These are phyloP conservation scores for Cordylochernes scorpioides DNA, from an alignment of 2,888 invertebrate genomes.

Conservation along the genomic window DNA sequence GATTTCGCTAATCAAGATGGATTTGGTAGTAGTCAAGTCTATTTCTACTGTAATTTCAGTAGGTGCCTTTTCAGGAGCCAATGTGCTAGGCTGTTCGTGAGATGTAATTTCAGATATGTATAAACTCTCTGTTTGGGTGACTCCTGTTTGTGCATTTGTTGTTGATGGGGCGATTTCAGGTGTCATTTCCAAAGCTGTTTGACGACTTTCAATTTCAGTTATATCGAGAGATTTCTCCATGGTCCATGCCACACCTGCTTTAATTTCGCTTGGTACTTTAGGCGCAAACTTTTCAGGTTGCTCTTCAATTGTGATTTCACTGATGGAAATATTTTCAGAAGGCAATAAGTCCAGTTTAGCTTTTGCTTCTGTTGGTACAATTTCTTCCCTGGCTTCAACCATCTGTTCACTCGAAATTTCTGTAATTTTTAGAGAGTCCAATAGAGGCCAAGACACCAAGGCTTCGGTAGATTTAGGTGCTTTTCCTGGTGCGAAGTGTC, in stretches of 20 bases:
- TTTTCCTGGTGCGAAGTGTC: slow-evolving; percentile 9
- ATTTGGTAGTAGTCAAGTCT: slow-evolving; percentile 5
- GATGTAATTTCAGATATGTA: slow-evolving; percentile 7
- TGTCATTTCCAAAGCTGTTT: slow-evolving; percentile 4
- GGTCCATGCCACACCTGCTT: slow-evolving; percentile 17
- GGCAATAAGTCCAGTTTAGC: slow-evolving; percentile 6
- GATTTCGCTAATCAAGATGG: slow-evolving; percentile 8
- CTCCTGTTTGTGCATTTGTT: slow-evolving; percentile 5
- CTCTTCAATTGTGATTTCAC: slow-evolving; percentile 8
- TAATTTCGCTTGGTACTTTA: slow-evolving; percentile 25
- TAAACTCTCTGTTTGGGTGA: slow-evolving; percentile 6
- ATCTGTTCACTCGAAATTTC: slow-evolving; percentile 5
- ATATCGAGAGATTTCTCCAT: slow-evolving; percentile 11
- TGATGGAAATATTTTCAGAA: slow-evolving; percentile 8
- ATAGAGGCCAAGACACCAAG: slow-evolving; percentile 6
- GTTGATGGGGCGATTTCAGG: slow-evolving; percentile 5
- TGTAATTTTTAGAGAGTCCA: slow-evolving; percentile 6
- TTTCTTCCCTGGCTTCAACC: too few relatives aligned
- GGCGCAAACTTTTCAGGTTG: slow-evolving; percentile 9
- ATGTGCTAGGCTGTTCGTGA: slow-evolving; percentile 7
- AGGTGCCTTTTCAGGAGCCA: slow-evolving; percentile 6
- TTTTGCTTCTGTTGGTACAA: slow-evolving; percentile 3
- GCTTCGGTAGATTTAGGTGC: slow-evolving; percentile 9
- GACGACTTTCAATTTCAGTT: slow-evolving; percentile 7
- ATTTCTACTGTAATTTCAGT: slow-evolving; percentile 8